Conservation (phyloP, 2,888 invertebrate genomes). For the Galerucella nymphaeae region DNA sequence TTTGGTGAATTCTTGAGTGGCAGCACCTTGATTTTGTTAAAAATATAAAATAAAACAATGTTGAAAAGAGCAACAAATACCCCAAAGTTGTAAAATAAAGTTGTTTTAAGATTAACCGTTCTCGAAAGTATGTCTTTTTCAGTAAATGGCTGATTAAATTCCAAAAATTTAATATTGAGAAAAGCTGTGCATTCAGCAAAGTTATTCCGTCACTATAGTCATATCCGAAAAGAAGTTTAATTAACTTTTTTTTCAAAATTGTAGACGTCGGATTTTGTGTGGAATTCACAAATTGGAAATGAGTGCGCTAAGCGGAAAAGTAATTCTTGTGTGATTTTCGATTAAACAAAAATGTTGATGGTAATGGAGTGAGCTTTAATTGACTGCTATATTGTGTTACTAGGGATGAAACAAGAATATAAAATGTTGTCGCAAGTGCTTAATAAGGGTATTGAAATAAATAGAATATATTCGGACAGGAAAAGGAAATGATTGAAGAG, state of each 20-base stretch:
- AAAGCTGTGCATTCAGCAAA: conserved; percentile 1
- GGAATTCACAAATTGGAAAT: conserved; percentile 2
- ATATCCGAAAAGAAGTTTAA: conserved; percentile 24
- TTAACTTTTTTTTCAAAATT: conserved; percentile 27
- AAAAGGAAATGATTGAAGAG: too few species aligned
- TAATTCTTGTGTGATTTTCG: not conserved
- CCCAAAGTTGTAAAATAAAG: conserved; percentile 16
- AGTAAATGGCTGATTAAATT: conserved; percentile 33
- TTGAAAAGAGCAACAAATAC: conserved; percentile 21
- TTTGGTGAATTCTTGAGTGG: too few species aligned
- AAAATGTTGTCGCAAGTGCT: too few species aligned
- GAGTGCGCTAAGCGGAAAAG: not conserved
- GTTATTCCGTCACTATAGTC: conserved; percentile 21
- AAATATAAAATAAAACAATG: not conserved
- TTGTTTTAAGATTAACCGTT: conserved; percentile 24
- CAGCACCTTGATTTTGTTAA: not conserved
- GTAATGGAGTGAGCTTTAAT: not conserved
- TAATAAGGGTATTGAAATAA: too few species aligned
- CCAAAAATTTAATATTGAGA: conserved; percentile 32
- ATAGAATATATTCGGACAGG: too few species aligned
- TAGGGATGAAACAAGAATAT: too few species aligned
- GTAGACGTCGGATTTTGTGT: conserved; percentile 5
- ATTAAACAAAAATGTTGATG: not conserved
- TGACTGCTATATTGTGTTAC: not conserved
- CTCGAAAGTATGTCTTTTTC: conserved; percentile 23